Evolutionary conservation across 1,140 invertebrate species (phyloP), one percentile per base, ranked within the genome.

Genomic region (Drosophila eugracilis): DNA sequence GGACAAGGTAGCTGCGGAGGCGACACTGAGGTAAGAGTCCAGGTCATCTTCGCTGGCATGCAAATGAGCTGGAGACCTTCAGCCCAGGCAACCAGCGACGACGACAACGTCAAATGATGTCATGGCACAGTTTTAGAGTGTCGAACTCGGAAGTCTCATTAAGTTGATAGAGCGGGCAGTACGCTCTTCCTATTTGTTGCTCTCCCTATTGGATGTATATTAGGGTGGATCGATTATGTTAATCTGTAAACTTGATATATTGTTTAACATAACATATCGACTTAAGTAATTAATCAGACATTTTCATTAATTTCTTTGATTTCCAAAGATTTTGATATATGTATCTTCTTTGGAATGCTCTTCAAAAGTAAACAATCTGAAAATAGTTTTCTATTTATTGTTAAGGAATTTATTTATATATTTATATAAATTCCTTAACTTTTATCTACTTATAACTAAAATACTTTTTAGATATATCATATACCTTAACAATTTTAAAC

Each of bases 1-100:
- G 83, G 94, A 95, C 81, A 93, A 93, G 77, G 93, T 92, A 6
- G 90, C 89, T 12, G 93, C 92, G 1, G 90, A 92, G 44, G 90
- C 89, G 4, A 93, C 93, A 0, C 63, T 93, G 4, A 91, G 91
- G 85, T 91, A 83, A 78, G 78, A 41, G 26, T 14, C 55, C 39
- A 28, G 15, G 15, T 57, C 28, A 66, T 34, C 30, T 9, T 19
- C 24, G 37, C 37, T 36, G 59, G 6, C 36, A 53, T 66, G 36
- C 58, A 34, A 75, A 55, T 75, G 34, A 22, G 39, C 19, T 62
- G 54, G 34, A 44, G 73, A 76, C 62, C 62, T 69, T 76, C 73
- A 50, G 73, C 30, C 49, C 26, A 39, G 54, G 36, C 47, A 28
- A 28, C 41, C 44, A 41, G 45, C 58, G 45, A 22, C 60, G 32